Conservation (phyloP, 2,888 invertebrate genomes). For the Heliconius ethilla region DNA sequence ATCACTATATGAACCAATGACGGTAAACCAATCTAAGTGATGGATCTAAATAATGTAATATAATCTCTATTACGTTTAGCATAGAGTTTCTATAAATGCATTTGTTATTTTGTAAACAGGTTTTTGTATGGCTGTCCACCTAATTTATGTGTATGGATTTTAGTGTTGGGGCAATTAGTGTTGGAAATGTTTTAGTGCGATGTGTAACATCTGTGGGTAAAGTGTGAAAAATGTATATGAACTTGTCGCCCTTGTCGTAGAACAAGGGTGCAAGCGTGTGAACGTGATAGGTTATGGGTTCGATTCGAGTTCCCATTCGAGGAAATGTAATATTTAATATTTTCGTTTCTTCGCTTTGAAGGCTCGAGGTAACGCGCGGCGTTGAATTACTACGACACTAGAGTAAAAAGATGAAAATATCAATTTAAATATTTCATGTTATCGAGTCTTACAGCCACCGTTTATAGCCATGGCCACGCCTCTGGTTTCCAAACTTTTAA, state of each 20-base stretch:
- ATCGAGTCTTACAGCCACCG: too few relatives aligned
- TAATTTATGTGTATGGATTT: constrained; percentile 49
- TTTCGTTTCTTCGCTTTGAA: not conserved
- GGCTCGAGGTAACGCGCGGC: too few relatives aligned
- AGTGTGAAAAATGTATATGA: constrained; percentile 2
- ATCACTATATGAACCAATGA: constrained; percentile 38
- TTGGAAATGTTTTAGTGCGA: constrained; percentile 49
- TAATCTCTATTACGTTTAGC: constrained; percentile 26
- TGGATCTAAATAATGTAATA: not conserved
- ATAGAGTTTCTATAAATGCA: constrained; percentile 29
- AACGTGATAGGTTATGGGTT: not conserved
- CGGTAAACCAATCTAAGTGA: constrained; percentile 1
- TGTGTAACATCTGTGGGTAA: constrained; percentile 39
- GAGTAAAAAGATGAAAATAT: too few relatives aligned
- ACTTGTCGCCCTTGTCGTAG: too few relatives aligned
- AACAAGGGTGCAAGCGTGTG: too few relatives aligned
- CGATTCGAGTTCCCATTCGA: not conserved
- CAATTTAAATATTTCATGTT: not conserved
- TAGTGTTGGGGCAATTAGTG: constrained; percentile 51
- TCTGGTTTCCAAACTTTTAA: not conserved
- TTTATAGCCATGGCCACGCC: too few relatives aligned
- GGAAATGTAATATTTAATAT: not conserved
- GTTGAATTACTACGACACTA: too few relatives aligned
- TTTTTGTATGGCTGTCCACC: constrained; percentile 47
- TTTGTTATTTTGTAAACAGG: constrained; percentile 28